Evolutionary conservation across 2,888 invertebrate species (phyloP).

Genomic region (Sceliomorpha sp.): DNA sequence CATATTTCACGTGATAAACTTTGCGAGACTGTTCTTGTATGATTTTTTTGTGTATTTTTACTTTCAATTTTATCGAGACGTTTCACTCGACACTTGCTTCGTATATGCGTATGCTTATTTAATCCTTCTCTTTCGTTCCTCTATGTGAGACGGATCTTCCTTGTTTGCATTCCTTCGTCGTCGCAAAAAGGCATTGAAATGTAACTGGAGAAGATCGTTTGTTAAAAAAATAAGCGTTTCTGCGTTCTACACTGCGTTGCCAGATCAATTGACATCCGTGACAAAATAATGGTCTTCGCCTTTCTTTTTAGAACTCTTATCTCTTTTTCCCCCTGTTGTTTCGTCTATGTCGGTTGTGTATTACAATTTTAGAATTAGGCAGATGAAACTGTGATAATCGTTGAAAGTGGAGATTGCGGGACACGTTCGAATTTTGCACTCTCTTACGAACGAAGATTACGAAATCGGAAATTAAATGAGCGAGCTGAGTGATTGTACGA

Average conservation of each 20-base stretch:
- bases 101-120: slow-evolving; percentile 17
- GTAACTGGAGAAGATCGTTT: slow-evolving; percentile 32
- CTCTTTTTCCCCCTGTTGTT: slow-evolving; percentile 4
- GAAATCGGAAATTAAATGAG: slow-evolving; percentile 11
- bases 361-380: slow-evolving; percentile 33
- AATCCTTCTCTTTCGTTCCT: slow-evolving; percentile 4
- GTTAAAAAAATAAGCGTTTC: slow-evolving; percentile 48
- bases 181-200: slow-evolving; percentile 34
- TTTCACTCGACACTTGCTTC: slow-evolving; percentile 28
- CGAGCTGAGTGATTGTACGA: slow-evolving; percentile 12
- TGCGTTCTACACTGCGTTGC: slow-evolving; percentile 43
- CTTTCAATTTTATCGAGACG: slow-evolving; percentile 33
- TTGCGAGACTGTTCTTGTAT: slow-evolving; percentile 7
- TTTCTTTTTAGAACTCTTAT: slow-evolving; percentile 7
- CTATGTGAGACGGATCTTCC: neutral
- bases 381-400: slow-evolving; percentile 11
- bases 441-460: neutral
- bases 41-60: slow-evolving; percentile 19
- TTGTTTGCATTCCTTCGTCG: slow-evolving; percentile 7
- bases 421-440: neutral
- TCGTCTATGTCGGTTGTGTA: slow-evolving; percentile 20
- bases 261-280: slow-evolving; percentile 56
- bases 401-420: neutral
- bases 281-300: slow-evolving; percentile 25
- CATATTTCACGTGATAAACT: slow-evolving; percentile 1